Evolutionary conservation across 2,113 vertebrate species (phyloP).

Genomic region (Mirza zaza): DNA sequence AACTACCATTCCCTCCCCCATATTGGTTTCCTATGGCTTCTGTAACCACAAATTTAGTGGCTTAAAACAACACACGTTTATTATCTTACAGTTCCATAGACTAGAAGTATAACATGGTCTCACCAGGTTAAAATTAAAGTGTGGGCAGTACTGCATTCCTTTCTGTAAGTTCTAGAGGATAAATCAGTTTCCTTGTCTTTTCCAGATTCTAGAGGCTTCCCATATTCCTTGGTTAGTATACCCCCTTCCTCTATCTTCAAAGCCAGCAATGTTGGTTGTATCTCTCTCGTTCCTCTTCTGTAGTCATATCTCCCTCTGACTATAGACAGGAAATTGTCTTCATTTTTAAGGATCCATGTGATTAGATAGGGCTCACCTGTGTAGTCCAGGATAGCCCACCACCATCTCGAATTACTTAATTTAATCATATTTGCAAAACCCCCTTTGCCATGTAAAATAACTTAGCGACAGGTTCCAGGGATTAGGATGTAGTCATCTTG

Average conservation of each 20-base stretch:
- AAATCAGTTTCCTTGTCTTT: neutral
- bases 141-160: neutral
- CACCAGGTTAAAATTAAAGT: neutral
- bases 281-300: neutral
- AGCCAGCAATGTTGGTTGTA: neutral
- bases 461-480: neutral
- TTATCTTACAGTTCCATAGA: neutral
- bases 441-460: neutral
- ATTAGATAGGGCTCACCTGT: neutral
- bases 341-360: neutral
- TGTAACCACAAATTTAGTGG: neutral
- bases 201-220: neutral
- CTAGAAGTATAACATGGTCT: neutral
- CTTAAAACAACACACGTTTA: neutral
- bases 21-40: neutral
- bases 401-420: neutral
- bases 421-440: neutral
- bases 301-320: neutral
- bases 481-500: neutral
- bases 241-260: neutral
- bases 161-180: neutral
- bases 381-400: neutral
- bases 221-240: neutral
- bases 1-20: neutral
- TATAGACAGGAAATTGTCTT: neutral